Evolutionary conservation across 2,888 invertebrate species (phyloP).

Genomic region (Calameuta pallipes): DNA sequence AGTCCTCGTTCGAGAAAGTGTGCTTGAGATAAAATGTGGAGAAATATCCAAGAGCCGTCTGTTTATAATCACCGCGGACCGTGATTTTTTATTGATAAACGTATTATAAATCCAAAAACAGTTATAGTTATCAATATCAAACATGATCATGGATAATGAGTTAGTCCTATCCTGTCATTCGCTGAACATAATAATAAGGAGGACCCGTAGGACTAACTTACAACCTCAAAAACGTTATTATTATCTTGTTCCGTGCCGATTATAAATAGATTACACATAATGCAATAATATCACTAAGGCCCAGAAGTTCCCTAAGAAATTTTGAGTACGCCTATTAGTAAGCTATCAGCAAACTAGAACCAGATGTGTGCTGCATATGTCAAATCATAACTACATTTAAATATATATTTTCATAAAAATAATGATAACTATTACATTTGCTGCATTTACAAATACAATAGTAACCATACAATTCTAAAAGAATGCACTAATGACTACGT

Average conservation of each 20-base stretch:
- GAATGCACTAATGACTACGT: not conserved
- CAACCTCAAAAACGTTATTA: not conserved
- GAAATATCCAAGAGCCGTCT: constrained; percentile 46
- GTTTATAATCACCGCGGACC: constrained; percentile 43
- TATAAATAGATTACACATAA: constrained; percentile 39
- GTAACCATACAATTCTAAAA: not conserved
- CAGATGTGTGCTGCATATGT: not conserved
- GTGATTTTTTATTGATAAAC: not conserved
- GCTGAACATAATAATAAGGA: not conserved
- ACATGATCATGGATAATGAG: not conserved
- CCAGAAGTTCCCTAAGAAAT: constrained; percentile 31
- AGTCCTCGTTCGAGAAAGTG: constrained; percentile 54
- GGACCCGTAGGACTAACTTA: not conserved
- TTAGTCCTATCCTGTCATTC: not conserved
- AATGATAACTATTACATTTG: not conserved
- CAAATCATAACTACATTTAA: constrained; percentile 9
- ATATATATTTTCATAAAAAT: not conserved
- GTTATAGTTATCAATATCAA: not conserved
- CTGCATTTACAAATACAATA: not conserved
- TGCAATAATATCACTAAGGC: constrained; percentile 35
- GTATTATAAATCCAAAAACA: not conserved
- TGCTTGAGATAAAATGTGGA: constrained; percentile 60
- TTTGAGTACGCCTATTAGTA: not conserved
- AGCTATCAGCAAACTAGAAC: not conserved
- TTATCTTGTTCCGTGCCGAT: not conserved